Conservation (phyloP, 2,797 vertebrate genomes). For the Synaphobranchus kaupii region DNA sequence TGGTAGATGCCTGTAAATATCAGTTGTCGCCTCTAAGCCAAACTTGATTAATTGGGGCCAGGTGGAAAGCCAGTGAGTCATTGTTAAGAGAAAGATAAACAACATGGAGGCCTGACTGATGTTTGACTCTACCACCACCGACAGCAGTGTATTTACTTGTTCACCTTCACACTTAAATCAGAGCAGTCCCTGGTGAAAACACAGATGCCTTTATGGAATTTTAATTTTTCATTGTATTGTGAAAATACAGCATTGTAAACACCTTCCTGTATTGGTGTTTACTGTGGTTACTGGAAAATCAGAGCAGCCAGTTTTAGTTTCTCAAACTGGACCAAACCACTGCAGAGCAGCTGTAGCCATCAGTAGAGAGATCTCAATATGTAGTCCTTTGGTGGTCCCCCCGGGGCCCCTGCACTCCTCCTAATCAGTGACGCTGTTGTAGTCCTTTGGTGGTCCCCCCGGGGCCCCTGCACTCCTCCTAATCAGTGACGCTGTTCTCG, state of each 20-base stretch:
- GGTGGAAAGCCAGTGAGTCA: neutral
- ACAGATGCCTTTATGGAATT: neutral
- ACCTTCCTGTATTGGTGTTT: neutral
- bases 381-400: neutral
- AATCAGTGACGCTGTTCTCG: no score
- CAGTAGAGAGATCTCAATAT: neutral
- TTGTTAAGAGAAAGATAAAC: neutral
- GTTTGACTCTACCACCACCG: constrained; percentile 8
- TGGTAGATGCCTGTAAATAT: neutral
- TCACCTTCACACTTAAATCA: no score
- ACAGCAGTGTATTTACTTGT: neutral
- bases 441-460: no score
- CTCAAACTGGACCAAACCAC: neutral
- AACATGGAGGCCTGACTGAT: neutral
- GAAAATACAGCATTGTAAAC: neutral
- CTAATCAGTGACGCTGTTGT: no score
- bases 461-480: no score
- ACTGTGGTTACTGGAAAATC: neutral
- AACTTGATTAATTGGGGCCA: neutral
- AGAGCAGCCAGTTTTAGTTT: neutral
- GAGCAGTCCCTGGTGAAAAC: neutral
- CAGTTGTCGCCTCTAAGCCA: neutral
- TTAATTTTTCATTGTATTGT: neutral
- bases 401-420: no score
- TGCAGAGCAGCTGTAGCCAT: neutral